Conservation (phyloP, 2,888 invertebrate genomes). For the Tiliacea citrago region DNA sequence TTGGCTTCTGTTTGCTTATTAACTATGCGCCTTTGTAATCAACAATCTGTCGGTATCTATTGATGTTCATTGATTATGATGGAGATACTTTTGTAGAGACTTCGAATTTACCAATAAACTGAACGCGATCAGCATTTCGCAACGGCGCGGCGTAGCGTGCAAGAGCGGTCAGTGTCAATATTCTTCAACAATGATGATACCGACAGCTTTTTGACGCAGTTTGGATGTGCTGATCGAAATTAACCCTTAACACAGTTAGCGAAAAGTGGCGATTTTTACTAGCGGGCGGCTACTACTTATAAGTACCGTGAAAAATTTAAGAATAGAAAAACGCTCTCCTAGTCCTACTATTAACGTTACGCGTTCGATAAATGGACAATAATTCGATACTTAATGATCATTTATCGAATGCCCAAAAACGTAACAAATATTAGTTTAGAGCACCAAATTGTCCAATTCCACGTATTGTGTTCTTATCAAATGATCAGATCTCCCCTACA, state of each 20-base stretch:
- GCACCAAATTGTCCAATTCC: constrained; percentile 35
- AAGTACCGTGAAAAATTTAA: not conserved
- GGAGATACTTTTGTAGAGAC: not conserved
- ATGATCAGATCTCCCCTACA: constrained; percentile 61
- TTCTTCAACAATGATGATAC: not conserved
- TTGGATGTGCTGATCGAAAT: not conserved
- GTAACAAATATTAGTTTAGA: constrained; percentile 41
- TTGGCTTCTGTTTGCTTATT: constrained; percentile 34
- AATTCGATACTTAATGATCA: constrained; percentile 5
- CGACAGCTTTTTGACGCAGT: not conserved
- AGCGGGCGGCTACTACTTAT: not conserved
- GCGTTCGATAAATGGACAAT: not conserved
- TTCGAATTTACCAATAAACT: not conserved
- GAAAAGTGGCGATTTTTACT: too few species aligned
- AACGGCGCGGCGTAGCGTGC: too few species aligned
- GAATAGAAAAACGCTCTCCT: not conserved
- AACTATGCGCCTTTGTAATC: constrained; percentile 36
- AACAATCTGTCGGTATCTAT: constrained; percentile 29
- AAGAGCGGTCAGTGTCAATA: not conserved
- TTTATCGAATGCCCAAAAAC: constrained; percentile 12
- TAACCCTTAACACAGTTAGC: not conserved
- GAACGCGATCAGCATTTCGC: not conserved
- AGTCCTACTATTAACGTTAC: not conserved
- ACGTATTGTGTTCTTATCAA: constrained; percentile 47
- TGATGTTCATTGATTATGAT: constrained; percentile 19